Conservation (phyloP, 2,113 vertebrate genomes). For the Erythrocercus mccallii region DNA sequence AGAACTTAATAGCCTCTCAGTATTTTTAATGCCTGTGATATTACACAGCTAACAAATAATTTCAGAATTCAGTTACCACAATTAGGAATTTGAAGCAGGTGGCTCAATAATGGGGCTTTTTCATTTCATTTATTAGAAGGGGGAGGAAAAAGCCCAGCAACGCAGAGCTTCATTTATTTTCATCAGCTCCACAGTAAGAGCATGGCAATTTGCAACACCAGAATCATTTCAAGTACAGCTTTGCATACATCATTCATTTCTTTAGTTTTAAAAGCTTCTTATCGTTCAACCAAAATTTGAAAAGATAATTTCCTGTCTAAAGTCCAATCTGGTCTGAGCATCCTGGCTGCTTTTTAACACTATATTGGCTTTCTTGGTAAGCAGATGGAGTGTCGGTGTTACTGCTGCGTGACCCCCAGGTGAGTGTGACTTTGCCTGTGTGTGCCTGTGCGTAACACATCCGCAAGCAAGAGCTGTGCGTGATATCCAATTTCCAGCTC, state of each 20-base stretch:
- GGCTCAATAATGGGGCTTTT: constrained; percentile 79
- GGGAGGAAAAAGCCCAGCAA: constrained; percentile 57
- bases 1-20: constrained; percentile 66
- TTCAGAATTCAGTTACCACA: constrained; percentile 83
- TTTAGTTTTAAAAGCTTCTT: constrained; percentile 76
- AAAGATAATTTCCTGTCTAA: constrained; percentile 60
- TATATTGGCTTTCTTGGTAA: constrained; percentile 31
- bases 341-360: constrained; percentile 56
- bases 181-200: constrained; percentile 77
- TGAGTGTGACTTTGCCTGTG: neutral
- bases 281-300: constrained; percentile 61
- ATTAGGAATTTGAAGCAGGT: constrained; percentile 84
- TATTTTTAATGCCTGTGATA: constrained; percentile 72
- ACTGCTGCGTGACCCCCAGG: constrained; percentile 26
- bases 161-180: constrained; percentile 78
- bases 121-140: constrained; percentile 76
- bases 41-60: constrained; percentile 78
- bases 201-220: constrained; percentile 76
- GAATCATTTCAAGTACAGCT: constrained; percentile 78
- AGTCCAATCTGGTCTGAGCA: constrained; percentile 57
- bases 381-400: constrained; percentile 14
- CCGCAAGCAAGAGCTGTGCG: neutral
- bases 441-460: neutral
- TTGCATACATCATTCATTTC: constrained; percentile 64
- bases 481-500: neutral